A percentile compares a stretch with the other conserved stretches of the same genome.
Conservation (phyloP, 2,888 invertebrate species). For the Eulithis prunata region DNA sequence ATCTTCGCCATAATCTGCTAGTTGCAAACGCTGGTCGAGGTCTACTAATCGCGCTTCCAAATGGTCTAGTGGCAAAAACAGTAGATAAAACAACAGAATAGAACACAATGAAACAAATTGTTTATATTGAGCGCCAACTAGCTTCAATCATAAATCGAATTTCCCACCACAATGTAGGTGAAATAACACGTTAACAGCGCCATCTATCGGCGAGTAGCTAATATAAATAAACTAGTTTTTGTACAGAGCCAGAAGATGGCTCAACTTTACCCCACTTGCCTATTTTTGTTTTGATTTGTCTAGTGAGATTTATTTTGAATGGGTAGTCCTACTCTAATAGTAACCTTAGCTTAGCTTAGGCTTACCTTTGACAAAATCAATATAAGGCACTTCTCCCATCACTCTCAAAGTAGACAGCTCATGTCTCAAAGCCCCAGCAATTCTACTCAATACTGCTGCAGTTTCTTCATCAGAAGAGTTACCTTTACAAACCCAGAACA, state of each 20-base stretch:
- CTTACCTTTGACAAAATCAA: slow-evolving; percentile 88
- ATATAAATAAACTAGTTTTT: background rate
- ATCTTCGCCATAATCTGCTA: slow-evolving; percentile 89
- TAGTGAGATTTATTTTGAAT: too few species aligned
- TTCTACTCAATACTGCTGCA: slow-evolving; percentile 80
- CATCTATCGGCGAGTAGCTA: slow-evolving; percentile 21
- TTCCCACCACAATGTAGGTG: too few species aligned
- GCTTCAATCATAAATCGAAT: too few species aligned
- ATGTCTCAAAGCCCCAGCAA: slow-evolving; percentile 86
- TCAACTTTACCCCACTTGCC: background rate
- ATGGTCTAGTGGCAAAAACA: slow-evolving; percentile 77
- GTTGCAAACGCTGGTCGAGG: slow-evolving; percentile 84
- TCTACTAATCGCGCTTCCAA: slow-evolving; percentile 80
- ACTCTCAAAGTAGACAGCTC: slow-evolving; percentile 89
- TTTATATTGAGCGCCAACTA: too few species aligned
- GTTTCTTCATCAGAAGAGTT: slow-evolving; percentile 77
- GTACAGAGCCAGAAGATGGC: background rate
- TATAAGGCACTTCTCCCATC: slow-evolving; percentile 90
- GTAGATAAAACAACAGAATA: background rate
- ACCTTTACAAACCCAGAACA: slow-evolving; percentile 88
- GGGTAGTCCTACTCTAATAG: too few species aligned
- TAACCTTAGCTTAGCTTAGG: too few species aligned
- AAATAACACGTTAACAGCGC: slow-evolving; percentile 3
- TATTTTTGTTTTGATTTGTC: too few species aligned
- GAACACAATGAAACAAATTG: too few species aligned